These are phyloP conservation scores for Dipus sagitta DNA, from an alignment of 2,797 vertebrate species.

Conservation along the genomic window DNA sequence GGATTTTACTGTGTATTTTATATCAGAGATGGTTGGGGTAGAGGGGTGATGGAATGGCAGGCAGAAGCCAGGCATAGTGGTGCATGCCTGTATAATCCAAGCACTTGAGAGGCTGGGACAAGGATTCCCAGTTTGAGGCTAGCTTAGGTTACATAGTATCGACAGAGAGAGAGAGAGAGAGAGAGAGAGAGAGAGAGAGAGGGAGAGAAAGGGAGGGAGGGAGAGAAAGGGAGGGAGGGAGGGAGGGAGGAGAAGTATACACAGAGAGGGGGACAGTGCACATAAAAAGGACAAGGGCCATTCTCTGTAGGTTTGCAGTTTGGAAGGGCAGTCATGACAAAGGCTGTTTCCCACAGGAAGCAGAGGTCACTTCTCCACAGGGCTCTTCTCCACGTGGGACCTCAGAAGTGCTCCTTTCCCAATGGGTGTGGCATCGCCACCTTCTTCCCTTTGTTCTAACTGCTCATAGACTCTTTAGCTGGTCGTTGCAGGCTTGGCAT, in stretches of 20 bases:
- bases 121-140: not conserved
- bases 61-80: not conserved
- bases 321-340: not conserved
- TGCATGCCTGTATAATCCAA: not conserved
- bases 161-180: not conserved
- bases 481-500: not conserved
- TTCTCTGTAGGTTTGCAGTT: slow-evolving; percentile 1
- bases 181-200: not conserved
- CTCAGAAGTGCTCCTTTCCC: not conserved
- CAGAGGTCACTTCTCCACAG: not conserved
- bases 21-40: not conserved
- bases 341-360: not conserved
- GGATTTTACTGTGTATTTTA: slow-evolving; percentile 19
- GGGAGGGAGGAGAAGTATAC: not conserved
- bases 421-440: slow-evolving; percentile 45
- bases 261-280: not conserved
- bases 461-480: not conserved
- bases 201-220: not conserved
- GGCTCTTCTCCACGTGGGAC: not conserved
- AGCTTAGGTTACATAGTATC: not conserved
- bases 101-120: not conserved
- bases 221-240: not conserved
- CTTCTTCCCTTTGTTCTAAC: slow-evolving; percentile 12
- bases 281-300: not conserved
- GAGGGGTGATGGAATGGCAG: not conserved